Conservation (phyloP, 2,113 vertebrate species). For the Pycnonotus jocosus region DNA sequence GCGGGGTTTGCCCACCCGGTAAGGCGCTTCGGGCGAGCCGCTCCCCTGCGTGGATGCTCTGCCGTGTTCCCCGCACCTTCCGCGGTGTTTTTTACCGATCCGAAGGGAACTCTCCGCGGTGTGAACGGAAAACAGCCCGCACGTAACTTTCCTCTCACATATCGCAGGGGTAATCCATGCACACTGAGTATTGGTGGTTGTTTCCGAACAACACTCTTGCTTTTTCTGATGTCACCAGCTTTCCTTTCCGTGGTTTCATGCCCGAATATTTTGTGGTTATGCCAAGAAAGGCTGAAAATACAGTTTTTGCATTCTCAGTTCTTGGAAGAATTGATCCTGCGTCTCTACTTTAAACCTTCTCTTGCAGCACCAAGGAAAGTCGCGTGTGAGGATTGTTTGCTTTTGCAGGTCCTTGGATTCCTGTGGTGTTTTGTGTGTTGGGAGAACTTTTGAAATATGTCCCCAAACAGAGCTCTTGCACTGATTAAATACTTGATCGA, state of each 20-base stretch:
- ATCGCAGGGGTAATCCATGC: rapidly evolving
- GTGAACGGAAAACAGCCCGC: rapidly evolving
- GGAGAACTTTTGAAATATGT: not conserved
- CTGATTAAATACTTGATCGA: not conserved
- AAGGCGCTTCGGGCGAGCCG: not conserved
- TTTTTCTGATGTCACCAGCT: not conserved
- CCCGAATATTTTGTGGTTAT: not conserved
- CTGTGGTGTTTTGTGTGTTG: not conserved
- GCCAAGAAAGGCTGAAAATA: not conserved
- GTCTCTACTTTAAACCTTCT: not conserved
- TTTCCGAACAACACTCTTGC: rapidly evolving
- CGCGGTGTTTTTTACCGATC: rapidly evolving
- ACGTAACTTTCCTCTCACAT: not conserved
- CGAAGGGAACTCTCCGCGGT: not conserved
- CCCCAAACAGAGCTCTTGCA: not conserved
- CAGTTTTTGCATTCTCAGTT: not conserved
- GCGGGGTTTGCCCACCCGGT: not conserved
- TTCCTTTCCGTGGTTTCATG: not conserved
- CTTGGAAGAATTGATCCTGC: not conserved
- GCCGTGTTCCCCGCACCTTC: not conserved
- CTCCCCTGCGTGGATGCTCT: not conserved
- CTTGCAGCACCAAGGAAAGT: not conserved
- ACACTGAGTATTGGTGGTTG: no score
- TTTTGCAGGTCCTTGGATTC: not conserved
- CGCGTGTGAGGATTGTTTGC: not conserved